A percentile compares a stretch with the other conserved stretches of the same genome.
Conservation (phyloP, 2,888 invertebrate genomes). For the Acholoe squamosa region DNA sequence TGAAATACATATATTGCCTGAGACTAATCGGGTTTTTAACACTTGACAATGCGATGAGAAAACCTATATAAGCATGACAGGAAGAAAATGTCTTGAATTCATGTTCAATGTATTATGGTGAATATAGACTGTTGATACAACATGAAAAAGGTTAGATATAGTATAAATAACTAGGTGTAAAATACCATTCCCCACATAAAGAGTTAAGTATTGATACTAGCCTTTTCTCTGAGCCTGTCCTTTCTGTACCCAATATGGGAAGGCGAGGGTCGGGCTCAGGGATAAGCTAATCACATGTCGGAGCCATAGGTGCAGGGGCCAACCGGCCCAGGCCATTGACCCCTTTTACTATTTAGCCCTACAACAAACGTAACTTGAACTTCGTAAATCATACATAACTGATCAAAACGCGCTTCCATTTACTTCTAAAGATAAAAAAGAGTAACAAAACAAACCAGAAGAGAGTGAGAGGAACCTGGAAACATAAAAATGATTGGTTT, state of each 20-base stretch:
- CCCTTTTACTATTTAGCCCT: background rate
- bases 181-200: background rate
- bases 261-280: no score
- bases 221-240: no score
- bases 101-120: background rate
- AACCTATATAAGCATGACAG: background rate
- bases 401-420: conserved; percentile 8
- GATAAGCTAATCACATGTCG: background rate
- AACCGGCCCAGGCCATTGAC: background rate
- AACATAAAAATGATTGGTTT: background rate
- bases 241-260: no score
- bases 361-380: background rate
- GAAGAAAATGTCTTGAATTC: background rate
- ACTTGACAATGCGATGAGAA: background rate
- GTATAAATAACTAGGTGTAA: background rate
- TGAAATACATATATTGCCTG: background rate
- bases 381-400: background rate
- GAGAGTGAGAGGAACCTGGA: background rate
- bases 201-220: background rate
- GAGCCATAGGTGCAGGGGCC: background rate
- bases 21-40: background rate
- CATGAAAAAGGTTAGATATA: background rate
- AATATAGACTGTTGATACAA: background rate
- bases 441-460: no score
- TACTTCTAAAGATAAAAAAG: background rate